These are phyloP conservation scores for Myotis pilosus DNA, from an alignment of 2,797 vertebrate genomes.

Conservation along the genomic window DNA sequence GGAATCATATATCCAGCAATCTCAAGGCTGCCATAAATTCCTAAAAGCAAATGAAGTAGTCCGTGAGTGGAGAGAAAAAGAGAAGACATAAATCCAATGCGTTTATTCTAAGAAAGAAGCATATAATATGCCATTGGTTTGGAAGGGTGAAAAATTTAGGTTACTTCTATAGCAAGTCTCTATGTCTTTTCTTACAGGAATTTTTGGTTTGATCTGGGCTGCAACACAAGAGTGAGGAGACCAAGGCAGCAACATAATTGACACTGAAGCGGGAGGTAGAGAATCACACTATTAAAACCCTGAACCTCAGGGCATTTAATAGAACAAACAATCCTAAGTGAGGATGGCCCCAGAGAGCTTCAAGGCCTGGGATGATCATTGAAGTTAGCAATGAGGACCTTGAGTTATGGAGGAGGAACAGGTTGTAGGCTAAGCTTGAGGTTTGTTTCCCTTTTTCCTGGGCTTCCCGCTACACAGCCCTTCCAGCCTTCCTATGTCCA, in stretches of 20 bases:
- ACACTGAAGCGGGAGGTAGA: neutral
- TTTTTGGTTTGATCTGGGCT: neutral
- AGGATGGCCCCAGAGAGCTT: neutral
- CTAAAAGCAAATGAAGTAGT: constrained; percentile 43
- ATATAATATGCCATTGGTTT: neutral
- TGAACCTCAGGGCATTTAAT: neutral
- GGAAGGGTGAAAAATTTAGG: neutral
- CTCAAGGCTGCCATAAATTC: constrained; percentile 39
- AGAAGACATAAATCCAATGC: neutral
- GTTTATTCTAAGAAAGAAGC: constrained; percentile 37
- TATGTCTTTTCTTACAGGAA: neutral
- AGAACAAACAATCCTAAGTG: neutral
- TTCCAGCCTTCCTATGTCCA: neutral
- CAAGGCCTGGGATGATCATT: neutral
- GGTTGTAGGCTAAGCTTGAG: neutral
- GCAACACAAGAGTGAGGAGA: neutral
- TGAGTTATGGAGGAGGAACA: neutral
- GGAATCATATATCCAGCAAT: constrained; percentile 38
- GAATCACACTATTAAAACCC: neutral
- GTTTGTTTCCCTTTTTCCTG: neutral
- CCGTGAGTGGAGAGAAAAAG: constrained; percentile 4
- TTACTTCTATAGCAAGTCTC: neutral
- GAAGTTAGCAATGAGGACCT: neutral
- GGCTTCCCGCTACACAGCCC: neutral
- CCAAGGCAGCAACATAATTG: neutral